A percentile compares a stretch with the other conserved stretches of the same genome.
Conservation (phyloP, 2,113 vertebrate species). For the Caracal caracal region DNA sequence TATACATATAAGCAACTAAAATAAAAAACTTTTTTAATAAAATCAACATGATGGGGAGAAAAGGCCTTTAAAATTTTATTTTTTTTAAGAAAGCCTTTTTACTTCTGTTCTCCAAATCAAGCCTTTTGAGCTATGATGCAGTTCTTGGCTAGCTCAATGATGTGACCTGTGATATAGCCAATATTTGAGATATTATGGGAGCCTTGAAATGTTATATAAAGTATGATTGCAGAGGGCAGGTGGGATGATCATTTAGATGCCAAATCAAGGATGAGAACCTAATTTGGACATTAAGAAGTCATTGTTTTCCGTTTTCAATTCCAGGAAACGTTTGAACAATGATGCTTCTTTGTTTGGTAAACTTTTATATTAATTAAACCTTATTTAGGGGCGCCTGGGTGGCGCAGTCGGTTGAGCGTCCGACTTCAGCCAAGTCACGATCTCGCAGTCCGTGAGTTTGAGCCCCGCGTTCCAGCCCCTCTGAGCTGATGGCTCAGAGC, state of each 20-base stretch:
- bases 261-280: neutral
- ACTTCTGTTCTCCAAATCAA: neutral
- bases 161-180: neutral
- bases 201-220: neutral
- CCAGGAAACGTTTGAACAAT: neutral
- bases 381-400: too few species aligned
- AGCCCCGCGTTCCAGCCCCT: too few species aligned
- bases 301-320: constrained; percentile 1
- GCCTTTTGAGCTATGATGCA: neutral
- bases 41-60: neutral
- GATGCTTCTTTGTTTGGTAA: neutral
- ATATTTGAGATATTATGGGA: neutral
- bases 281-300: neutral
- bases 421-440: too few species aligned
- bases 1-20: neutral
- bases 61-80: neutral
- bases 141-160: neutral
- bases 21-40: neutral
- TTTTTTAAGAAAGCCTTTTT: neutral
- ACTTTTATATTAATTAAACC: neutral
- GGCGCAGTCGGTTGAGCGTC: too few species aligned
- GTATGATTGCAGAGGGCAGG: neutral
- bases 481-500: too few species aligned
- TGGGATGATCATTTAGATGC: neutral
- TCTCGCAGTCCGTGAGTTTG: too few species aligned